Base-by-base conservation (phyloP, 2,797 vertebrate species). In the Parauchenoglanis punctatus region DNA sequence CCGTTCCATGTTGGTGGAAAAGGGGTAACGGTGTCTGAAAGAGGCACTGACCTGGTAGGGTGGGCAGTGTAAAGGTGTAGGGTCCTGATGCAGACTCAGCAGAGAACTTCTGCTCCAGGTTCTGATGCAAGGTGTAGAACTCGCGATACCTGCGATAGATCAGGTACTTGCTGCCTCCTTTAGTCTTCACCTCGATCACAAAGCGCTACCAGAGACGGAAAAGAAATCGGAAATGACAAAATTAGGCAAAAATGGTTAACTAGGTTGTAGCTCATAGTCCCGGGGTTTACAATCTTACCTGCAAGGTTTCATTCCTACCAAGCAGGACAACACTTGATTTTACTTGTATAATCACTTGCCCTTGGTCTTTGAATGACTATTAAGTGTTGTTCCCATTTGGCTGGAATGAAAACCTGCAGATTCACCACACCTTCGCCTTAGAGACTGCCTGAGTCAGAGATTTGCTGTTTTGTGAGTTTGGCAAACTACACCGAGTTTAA, bases 151-250 rank as follows among this genome's bases (percentile, higher is more conserved):
- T 95, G 58, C 98, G 95, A 92, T 98, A 99, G 94, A 99, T 98
- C 87, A 99, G 93, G 88, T 99, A 99, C 90, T 97, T 98, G 44
- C 95, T 94, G 0, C 95, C 95, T 25, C 98, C 98, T 94, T 97
- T 99, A 0, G 97, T 96, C 92, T 97, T 99, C 86, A 99, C 98
- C 93, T 98, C 98, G 1, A 98, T 97, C 86, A 98, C 97, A 91
- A 99, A 99, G 58, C 95, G 90, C 97, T 97, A 28, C 46, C 56
- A 87, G 82, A 90, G 61, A 83, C 0, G 40, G 83, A 90, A 58
- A 83, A 0, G 40, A 81, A 67, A 70, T 28, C 6, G 0, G 83
- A 56, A 40, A 31, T 1, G 3, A 56, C 49, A 58, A 0, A 46
- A 11, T 4, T 85, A 54, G 0, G 0, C 5, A 35, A 52, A 40